phyloP scores from a whole-genome alignment of 2,888 invertebrate genomes.

The Temnothorax ravouxi region DNA sequence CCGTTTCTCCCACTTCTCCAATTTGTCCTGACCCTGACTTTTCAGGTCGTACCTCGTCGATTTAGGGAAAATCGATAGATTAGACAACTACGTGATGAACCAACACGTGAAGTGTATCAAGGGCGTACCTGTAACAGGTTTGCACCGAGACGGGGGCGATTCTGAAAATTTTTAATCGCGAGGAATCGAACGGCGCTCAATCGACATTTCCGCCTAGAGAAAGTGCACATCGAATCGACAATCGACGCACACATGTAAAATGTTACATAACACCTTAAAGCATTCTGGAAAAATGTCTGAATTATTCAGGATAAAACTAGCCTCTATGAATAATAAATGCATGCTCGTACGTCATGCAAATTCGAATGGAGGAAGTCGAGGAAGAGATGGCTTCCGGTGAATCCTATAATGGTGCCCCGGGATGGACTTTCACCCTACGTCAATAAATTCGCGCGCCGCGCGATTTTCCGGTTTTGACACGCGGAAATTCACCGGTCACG shows the following conservation, averaged over 20 bases:
- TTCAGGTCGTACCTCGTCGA: slow-evolving; percentile 54
- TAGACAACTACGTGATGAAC: slow-evolving; percentile 22
- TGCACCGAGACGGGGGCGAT: slow-evolving; percentile 59
- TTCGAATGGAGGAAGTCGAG: neutral
- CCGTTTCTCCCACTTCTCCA: neutral
- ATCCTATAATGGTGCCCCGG: neutral
- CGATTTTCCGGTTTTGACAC: slow-evolving; percentile 25
- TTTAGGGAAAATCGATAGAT: slow-evolving; percentile 67
- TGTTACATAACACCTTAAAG: neutral
- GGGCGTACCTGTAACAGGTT: slow-evolving; percentile 74
- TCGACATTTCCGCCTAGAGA: neutral
- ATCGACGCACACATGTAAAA: neutral
- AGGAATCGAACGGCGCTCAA: neutral
- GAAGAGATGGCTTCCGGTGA: slow-evolving; percentile 9
- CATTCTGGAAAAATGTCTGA: neutral
- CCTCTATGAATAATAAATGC: slow-evolving; percentile 6
- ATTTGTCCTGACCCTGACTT: slow-evolving; percentile 63
- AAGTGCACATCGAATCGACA: neutral
- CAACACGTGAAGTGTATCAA: slow-evolving; percentile 71
- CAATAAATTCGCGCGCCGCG: slow-evolving; percentile 10
- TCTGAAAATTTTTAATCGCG: neutral
- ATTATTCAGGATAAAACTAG: slow-evolving; percentile 5
- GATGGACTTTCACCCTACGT: slow-evolving; percentile 29
- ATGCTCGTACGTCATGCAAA: neutral
- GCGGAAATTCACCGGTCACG: slow-evolving; percentile 41